Conservation (phyloP, 2,888 invertebrate genomes). For the Ectemnius cavifrons region DNA sequence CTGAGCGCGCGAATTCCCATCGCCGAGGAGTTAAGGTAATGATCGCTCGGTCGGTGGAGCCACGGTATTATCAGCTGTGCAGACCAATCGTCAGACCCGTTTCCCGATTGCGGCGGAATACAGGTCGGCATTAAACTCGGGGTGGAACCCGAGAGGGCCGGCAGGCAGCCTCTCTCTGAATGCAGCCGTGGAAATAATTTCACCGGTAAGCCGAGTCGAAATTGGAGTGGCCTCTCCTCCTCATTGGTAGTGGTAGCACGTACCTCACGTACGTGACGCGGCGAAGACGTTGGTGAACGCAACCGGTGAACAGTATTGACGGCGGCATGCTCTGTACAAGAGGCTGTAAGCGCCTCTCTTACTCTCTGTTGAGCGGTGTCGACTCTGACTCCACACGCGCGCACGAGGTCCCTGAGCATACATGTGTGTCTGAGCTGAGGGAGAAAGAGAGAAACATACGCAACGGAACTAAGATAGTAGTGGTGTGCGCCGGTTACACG, state of each 20-base stretch:
- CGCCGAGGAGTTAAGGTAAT: neutral
- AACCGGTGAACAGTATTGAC: constrained; percentile 44
- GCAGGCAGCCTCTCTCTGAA: constrained; percentile 16
- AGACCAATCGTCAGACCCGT: constrained; percentile 11
- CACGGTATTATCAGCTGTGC: constrained; percentile 9
- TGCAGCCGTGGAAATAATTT: constrained; percentile 49
- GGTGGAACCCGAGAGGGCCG: constrained; percentile 23
- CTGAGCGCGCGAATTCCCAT: neutral
- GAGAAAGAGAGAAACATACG: constrained; percentile 23
- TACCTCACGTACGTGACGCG: too few species aligned
- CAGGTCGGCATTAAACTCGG: constrained; percentile 25
- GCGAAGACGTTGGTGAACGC: neutral
- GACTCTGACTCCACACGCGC: too few species aligned
- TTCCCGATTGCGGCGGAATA: constrained; percentile 27
- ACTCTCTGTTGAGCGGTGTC: constrained; percentile 1
- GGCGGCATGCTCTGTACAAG: constrained; percentile 41
- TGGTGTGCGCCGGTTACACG: constrained; percentile 38
- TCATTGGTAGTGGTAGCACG: too few species aligned
- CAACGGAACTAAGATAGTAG: constrained; percentile 41
- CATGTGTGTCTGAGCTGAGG: neutral
- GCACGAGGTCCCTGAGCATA: too few species aligned
- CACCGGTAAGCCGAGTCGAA: constrained; percentile 25
- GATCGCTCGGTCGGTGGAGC: neutral
- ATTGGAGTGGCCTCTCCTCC: constrained; percentile 18
- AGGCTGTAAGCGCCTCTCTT: constrained; percentile 40